Evolutionary conservation across 2,888 invertebrate genomes (phyloP).

Genomic region (Lapara coniferarum): DNA sequence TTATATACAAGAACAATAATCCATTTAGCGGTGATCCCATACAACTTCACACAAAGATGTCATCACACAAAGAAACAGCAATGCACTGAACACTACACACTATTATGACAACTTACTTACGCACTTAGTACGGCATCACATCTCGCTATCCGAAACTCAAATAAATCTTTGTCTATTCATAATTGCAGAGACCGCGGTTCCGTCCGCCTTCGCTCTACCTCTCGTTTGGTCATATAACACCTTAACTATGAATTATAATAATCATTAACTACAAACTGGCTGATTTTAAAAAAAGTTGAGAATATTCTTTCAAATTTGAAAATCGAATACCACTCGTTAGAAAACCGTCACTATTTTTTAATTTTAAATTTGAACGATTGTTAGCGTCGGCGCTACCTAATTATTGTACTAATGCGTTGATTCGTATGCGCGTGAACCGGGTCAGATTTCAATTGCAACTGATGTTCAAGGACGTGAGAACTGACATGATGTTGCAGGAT

Average conservation of each 20-base stretch:
- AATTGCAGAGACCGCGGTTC: not conserved
- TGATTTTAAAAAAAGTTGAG: not conserved
- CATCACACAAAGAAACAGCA: not conserved
- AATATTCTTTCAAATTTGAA: not conserved
- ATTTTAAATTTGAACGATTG: not conserved
- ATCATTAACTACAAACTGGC: not conserved
- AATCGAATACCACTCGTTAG: not conserved
- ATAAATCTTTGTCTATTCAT: conserved; percentile 15
- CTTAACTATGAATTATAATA: not conserved
- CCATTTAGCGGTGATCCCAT: not conserved
- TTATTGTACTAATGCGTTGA: not conserved
- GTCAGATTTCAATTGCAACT: conserved; percentile 6
- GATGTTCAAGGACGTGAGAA: not conserved
- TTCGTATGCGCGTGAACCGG: not conserved
- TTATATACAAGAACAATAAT: too few relatives aligned
- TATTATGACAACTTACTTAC: not conserved
- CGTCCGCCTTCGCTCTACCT: not conserved
- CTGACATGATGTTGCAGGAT: not conserved
- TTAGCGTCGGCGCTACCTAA: not conserved
- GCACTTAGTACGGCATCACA: not conserved
- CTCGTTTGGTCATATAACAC: conserved; percentile 7
- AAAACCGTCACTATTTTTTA: not conserved
- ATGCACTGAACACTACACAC: not conserved
- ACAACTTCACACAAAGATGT: not conserved
- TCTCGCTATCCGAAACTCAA: conserved; percentile 1